Evolutionary conservation across 1,140 invertebrate genomes (phyloP), one percentile per base, ranked within the genome.

Genomic region (Parasteatoda tepidariorum): DNA sequence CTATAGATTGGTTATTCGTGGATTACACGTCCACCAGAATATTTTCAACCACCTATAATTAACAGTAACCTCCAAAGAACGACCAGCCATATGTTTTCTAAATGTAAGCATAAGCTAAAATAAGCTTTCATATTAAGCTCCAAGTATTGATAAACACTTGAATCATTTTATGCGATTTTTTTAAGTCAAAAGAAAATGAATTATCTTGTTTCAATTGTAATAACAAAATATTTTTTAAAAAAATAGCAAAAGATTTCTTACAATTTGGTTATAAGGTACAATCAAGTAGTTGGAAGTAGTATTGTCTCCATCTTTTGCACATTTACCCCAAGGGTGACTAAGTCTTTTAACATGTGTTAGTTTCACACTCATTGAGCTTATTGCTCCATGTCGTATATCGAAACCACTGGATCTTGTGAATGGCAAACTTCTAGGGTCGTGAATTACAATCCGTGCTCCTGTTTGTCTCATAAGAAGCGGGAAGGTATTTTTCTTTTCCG

Each of bases 381-480:
- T 73, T 11, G 71, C 81, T 15, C 61, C 38, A 6, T 33, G 59
- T 0, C 59, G 34, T 2, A 83, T 26, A 26, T 83, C 81, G 41
- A 83, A 73, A 5, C 81, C 70, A 0, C 31, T 28, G 9, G 62
- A 68, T 2, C 30, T 54, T 2, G 68, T 33, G 59, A 74, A 74
- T 6, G 81, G 81, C 18, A 83, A 24, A 22, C 57, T 64, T 2
- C 48, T 18, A 0, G 81, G 81, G 18, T 83, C 81, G 66, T 83
- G 81, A 2, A 83, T 38, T 0, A 74, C 48, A 9, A 83, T 22
- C 3, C 81, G 68, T 7, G 31, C 70, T 6, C 81, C 70, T 1
- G 74, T 18, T 26, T 34, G 26, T 11, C 18, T 13, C 2, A 38
- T 22, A n/a, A 73, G 38, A 0, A 83, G 22, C 5, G 68, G 57